Conservation (phyloP, 2,797 vertebrate species). For the Etheostoma perlongum region DNA sequence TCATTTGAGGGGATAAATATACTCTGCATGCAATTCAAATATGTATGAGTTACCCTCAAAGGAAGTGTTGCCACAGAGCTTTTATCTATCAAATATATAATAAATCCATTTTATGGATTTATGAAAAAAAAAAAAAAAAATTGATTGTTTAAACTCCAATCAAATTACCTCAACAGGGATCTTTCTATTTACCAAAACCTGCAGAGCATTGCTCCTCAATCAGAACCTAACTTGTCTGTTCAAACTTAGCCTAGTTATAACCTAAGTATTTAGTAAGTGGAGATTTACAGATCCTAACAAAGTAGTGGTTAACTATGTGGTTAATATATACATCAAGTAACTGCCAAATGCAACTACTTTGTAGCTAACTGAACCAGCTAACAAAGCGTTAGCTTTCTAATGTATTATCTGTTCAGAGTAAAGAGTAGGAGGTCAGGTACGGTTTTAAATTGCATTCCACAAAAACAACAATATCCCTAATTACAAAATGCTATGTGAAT, state of each 20-base stretch:
- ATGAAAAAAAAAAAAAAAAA: neutral
- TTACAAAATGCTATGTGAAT: neutral
- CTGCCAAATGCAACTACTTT: too few species aligned
- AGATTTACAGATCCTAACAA: too few species aligned
- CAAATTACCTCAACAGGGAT: neutral
- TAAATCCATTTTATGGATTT: neutral
- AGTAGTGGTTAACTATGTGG: too few species aligned
- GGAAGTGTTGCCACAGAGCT: constrained; percentile 10
- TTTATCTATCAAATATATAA: constrained; percentile 2
- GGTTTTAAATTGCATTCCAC: neutral
- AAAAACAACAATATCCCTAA: neutral
- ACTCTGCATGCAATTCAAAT: constrained; percentile 38
- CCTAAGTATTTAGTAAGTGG: neutral
- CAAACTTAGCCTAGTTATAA: neutral
- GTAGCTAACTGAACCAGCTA: neutral
- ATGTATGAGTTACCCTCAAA: constrained; percentile 39
- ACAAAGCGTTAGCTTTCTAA: constrained; percentile 1
- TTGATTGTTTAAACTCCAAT: neutral
- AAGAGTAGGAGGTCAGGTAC: accelerated
- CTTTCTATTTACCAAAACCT: neutral
- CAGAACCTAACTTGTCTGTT: neutral
- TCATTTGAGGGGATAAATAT: constrained; percentile 46
- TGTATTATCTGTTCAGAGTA: neutral
- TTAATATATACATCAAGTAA: neutral
- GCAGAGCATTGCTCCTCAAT: neutral